phyloP scores from a whole-genome alignment of 2,797 vertebrate species.

The Hipposideros larvatus region DNA sequence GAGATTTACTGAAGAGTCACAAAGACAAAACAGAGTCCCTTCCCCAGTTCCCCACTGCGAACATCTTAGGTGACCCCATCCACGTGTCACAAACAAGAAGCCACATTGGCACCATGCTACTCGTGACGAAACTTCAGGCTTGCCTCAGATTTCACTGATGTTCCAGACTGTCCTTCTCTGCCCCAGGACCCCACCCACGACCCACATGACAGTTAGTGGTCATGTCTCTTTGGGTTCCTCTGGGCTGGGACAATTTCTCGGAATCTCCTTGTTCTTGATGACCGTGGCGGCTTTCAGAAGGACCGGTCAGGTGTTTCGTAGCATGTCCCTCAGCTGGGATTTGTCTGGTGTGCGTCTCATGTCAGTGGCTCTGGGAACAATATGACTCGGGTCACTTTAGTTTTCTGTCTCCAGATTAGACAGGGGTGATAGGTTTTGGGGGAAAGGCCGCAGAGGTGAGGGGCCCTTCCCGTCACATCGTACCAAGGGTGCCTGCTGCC shows the following conservation, averaged over 20 bases:
- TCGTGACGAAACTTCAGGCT: accelerated
- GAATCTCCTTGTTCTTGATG: accelerated
- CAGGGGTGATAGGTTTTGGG: background rate
- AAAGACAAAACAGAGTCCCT: background rate
- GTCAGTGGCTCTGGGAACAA: background rate
- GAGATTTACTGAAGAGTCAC: background rate
- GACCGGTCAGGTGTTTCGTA: accelerated
- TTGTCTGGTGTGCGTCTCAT: accelerated
- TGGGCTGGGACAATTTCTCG: accelerated
- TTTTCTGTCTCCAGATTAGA: too few relatives aligned
- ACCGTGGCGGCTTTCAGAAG: accelerated
- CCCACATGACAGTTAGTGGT: accelerated
- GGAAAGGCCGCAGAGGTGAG: too few relatives aligned
- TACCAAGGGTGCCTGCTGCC: accelerated
- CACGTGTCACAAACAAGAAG: accelerated
- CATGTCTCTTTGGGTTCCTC: background rate
- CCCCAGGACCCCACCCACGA: background rate
- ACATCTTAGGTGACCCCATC: accelerated
- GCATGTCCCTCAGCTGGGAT: accelerated
- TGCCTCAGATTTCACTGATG: accelerated
- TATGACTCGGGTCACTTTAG: accelerated
- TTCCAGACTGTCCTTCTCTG: background rate
- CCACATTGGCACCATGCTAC: accelerated
- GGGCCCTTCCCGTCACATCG: accelerated
- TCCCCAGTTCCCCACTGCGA: too few relatives aligned